These are phyloP conservation scores for Cuculus canorus DNA, from an alignment of 2,797 vertebrate genomes.

Conservation along the genomic window DNA sequence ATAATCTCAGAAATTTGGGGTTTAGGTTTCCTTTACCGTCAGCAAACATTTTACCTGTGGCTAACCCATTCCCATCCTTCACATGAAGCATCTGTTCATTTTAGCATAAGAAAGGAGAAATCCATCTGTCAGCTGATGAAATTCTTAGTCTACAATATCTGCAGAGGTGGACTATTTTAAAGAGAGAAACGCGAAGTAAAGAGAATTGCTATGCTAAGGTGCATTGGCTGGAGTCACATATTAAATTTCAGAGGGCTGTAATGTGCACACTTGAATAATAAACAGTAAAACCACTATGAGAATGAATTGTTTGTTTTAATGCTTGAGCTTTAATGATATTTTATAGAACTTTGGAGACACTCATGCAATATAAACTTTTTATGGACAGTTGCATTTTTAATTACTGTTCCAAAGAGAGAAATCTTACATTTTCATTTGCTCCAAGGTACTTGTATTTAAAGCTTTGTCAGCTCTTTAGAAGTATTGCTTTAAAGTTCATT, in stretches of 20 bases:
- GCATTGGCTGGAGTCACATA: background rate
- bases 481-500: conserved; percentile 70
- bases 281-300: background rate
- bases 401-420: conserved; percentile 64
- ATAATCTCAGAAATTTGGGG: background rate
- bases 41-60: background rate
- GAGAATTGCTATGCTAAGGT: background rate
- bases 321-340: conserved; percentile 14
- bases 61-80: background rate
- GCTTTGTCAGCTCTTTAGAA: conserved; percentile 51
- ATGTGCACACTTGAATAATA: background rate
- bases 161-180: conserved; percentile 25
- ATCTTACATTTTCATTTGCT: conserved; percentile 59
- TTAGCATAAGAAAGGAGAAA: background rate
- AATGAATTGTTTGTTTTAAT: conserved; percentile 38
- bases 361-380: conserved; percentile 53
- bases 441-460: conserved; percentile 60
- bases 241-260: background rate
- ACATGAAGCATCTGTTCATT: background rate
- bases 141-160: background rate
- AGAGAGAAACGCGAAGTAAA: background rate
- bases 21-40: background rate
- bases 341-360: conserved; percentile 62
- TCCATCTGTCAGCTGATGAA: background rate
- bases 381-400: conserved; percentile 67